Evolutionary conservation across 2,113 vertebrate species (phyloP).

Genomic region (Australoheros scitulus): DNA sequence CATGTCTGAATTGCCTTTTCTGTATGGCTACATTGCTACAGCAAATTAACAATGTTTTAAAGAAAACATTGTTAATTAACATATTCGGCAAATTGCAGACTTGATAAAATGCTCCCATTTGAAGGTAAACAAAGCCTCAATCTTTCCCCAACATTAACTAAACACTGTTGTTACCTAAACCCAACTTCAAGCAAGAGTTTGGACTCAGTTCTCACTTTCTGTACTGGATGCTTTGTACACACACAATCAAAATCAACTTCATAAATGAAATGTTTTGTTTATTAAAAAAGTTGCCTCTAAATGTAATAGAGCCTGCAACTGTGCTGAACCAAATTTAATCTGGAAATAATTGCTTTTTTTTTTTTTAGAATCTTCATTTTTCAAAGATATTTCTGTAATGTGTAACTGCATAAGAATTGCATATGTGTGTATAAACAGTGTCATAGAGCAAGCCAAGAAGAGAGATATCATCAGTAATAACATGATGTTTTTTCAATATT

Average conservation of each 20-base stretch:
- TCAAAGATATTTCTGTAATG: neutral
- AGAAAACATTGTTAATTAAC: neutral
- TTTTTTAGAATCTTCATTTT: neutral
- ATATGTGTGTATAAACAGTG: conserved; percentile 23
- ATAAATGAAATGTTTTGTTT: neutral
- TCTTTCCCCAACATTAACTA: neutral
- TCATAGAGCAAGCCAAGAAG: conserved; percentile 33
- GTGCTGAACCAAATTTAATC: neutral
- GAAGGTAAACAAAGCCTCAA: neutral
- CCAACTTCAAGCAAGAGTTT: neutral
- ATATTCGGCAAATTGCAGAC: neutral
- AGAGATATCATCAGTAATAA: conserved; percentile 55
- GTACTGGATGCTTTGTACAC: neutral
- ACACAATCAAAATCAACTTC: neutral
- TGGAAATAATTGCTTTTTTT: neutral
- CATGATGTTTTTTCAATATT: conserved; percentile 31
- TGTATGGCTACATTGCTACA: neutral
- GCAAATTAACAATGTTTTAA: neutral
- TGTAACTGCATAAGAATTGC: neutral
- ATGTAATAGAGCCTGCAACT: neutral
- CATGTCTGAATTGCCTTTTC: neutral
- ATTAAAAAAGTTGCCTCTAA: neutral
- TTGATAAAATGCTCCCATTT: neutral
- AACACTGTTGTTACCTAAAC: neutral
- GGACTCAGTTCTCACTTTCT: neutral